A percentile compares a stretch with the other conserved stretches of the same genome.
Conservation (phyloP, 2,113 vertebrate genomes). For the Pipa parva region DNA sequence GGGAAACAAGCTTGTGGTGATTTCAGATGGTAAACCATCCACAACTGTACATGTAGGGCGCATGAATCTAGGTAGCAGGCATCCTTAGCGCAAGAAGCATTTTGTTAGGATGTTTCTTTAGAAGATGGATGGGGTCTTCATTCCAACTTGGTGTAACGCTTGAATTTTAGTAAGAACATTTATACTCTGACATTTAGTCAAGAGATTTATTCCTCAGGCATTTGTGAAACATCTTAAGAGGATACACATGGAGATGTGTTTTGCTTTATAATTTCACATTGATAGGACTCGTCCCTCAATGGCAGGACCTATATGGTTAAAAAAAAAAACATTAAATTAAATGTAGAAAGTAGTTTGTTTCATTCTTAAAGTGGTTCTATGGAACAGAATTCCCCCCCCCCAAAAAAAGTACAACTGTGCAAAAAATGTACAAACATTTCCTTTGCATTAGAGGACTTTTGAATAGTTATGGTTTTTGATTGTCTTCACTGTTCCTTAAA, state of each 20-base stretch:
- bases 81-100: slow-evolving; percentile 78
- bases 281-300: slow-evolving; percentile 73
- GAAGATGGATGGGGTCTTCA: slow-evolving; percentile 74
- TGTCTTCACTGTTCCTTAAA: no score
- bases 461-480: no score
- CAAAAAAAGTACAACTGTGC: no score
- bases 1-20: slow-evolving; percentile 75
- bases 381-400: no score
- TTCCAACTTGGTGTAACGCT: slow-evolving; percentile 74
- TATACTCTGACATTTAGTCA: slow-evolving; percentile 73
- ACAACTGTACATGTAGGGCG: slow-evolving; percentile 86
- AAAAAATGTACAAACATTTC: no score
- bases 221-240: slow-evolving; percentile 71
- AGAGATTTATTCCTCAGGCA: slow-evolving; percentile 78
- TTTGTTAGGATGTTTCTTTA: slow-evolving; percentile 66
- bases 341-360: neutral
- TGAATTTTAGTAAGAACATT: slow-evolving; percentile 80
- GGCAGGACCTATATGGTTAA: slow-evolving; percentile 75
- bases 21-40: slow-evolving; percentile 87
- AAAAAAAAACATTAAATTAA: slow-evolving; percentile 47
- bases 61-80: slow-evolving; percentile 89
- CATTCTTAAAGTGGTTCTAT: neutral
- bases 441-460: no score
- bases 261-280: slow-evolving; percentile 79
- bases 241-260: slow-evolving; percentile 68